Base-by-base conservation (phyloP, 2,888 invertebrate genomes). In the Sphinx pinastri region DNA sequence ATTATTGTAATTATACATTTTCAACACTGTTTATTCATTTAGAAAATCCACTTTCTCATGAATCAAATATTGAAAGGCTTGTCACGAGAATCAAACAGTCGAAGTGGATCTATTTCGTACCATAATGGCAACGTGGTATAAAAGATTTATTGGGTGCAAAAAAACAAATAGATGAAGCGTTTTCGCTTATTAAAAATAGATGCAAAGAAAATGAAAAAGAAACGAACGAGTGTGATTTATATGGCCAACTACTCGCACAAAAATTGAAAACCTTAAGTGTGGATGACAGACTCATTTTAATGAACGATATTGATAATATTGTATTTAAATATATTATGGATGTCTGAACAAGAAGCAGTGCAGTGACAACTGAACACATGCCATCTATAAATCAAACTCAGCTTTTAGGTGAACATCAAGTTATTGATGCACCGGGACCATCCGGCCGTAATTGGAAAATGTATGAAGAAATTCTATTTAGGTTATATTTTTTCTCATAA, bases 241-340 rank as follows among this genome's bases (percentile, higher is more conserved):
- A 54, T n/a, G 54, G 54, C 54, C 54, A 54, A 54, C 54, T 54
- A 54, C 54, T n/a, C 54, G n/a, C 54, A 16, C 54, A 54, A 3
- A 54, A 54, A 54, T 54, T 54, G 0, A 54, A 54, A 54, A 54
- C 54, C 13, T 54, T 54, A n/a, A n/a, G 54, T 8, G 54, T 3
- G n/a, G 54, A 54, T 14, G 54, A n/a, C 54, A 12, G 54, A n/a
- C 54, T 54, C 54, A n/a, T 54, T 54, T 54, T 54, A 54, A 54
- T 54, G 54, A 54, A 54, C 54, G 14, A 54, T 13, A 14, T 54
- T 54, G 38, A 38, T 38, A 38, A 38, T 38, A 38, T 38, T 38
- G 38, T 38, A 54, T 54, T 54, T 54, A 54, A 54, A 13, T 54
- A 54, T 54, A n/a, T 54, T 4, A 54, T 14, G n/a, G 54, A n/a